Percentiles rank a stretch among this genome's conserved stretches.
These are phyloP conservation scores for Eristalis intricaria DNA, from an alignment of 2,888 invertebrate genomes.

Conservation along the genomic window DNA sequence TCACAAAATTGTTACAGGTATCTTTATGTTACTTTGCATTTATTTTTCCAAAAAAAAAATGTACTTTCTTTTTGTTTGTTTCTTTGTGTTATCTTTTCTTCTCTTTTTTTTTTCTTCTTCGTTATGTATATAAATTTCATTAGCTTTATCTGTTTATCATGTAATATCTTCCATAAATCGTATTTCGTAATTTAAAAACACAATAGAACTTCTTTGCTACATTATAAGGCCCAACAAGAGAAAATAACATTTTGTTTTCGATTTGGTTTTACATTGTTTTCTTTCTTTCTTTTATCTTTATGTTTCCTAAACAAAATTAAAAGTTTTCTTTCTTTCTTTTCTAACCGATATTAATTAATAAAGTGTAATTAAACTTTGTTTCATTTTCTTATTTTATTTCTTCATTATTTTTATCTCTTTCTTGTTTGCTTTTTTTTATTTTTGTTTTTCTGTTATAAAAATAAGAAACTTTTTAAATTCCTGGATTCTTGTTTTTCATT, in stretches of 20 bases:
- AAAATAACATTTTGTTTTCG: constrained; percentile 70
- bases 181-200: constrained; percentile 66
- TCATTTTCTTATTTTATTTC: constrained; percentile 18
- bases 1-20: no score
- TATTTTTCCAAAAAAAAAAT: constrained; percentile 54
- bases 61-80: constrained; percentile 28
- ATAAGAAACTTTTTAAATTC: constrained; percentile 67
- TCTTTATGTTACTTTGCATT: constrained; percentile 42
- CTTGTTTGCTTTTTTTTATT: constrained; percentile 27
- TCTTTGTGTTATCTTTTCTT: constrained; percentile 47
- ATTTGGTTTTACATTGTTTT: constrained; percentile 46
- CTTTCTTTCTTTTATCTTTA: constrained; percentile 51
- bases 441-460: constrained; percentile 62
- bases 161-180: constrained; percentile 70
- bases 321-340: constrained; percentile 57
- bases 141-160: constrained; percentile 69
- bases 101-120: constrained; percentile 43
- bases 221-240: constrained; percentile 74
- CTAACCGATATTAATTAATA: constrained; percentile 59
- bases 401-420: constrained; percentile 35
- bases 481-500: constrained; percentile 39
- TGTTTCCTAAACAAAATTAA: constrained; percentile 52
- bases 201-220: constrained; percentile 70
- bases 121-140: constrained; percentile 68
- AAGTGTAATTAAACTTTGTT: constrained; percentile 45